phyloP scores from a whole-genome alignment of 2,113 vertebrate species.

The Oxyruncus cristatus region DNA sequence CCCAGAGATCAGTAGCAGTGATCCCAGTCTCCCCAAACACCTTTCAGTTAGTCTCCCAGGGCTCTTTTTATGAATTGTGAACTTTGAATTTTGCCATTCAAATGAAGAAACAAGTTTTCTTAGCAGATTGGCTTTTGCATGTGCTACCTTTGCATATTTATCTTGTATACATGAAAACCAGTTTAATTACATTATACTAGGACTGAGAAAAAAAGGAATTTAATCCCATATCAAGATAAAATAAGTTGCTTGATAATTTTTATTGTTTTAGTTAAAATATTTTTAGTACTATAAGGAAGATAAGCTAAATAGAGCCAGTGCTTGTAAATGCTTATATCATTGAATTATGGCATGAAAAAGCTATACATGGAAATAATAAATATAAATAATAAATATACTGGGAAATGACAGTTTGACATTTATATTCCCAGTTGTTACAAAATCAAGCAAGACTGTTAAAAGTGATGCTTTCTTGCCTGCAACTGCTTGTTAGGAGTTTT shows the following conservation, averaged over 20 bases:
- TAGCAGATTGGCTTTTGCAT: background rate
- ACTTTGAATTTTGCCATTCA: background rate
- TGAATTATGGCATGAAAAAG: background rate
- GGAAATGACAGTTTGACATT: background rate
- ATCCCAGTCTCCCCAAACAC: background rate
- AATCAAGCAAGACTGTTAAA: background rate
- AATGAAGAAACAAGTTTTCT: background rate
- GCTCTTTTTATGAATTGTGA: background rate
- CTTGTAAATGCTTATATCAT: background rate
- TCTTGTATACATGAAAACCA: background rate
- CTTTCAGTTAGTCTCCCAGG: background rate
- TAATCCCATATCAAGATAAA: background rate
- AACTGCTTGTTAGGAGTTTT: background rate
- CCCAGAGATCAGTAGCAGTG: background rate
- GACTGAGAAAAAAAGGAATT: background rate
- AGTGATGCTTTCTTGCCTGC: background rate
- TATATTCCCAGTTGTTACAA: background rate
- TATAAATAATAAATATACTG: background rate
- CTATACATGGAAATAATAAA: background rate
- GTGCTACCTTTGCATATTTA: background rate
- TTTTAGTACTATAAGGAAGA: background rate
- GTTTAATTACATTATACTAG: background rate
- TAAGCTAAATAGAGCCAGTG: background rate
- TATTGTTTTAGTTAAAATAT: background rate
- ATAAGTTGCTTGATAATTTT: background rate